phyloP scores from a whole-genome alignment of 2,113 vertebrate species.

The Illadopsis cleaveri region DNA sequence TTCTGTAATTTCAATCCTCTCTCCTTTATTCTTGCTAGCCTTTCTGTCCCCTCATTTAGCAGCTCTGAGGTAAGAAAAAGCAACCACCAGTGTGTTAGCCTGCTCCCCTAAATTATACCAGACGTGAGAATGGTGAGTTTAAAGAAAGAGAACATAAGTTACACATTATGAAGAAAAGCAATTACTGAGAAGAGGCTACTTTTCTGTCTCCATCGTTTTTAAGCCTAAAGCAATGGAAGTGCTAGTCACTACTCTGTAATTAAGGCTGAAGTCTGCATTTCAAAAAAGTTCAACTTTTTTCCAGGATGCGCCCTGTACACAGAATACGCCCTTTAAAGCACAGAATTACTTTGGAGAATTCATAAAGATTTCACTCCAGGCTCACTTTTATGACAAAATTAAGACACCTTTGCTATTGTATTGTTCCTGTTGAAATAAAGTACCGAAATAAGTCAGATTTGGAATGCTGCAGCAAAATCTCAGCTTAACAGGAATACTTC shows the following conservation, averaged over 20 bases:
- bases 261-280: conserved; percentile 31
- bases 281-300: background rate
- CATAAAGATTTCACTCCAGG: background rate
- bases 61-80: background rate
- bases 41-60: background rate
- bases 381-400: background rate
- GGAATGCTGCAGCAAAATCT: background rate
- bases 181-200: conserved; percentile 18
- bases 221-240: conserved; percentile 32
- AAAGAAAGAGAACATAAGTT: background rate
- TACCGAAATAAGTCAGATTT: background rate
- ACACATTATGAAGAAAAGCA: conserved; percentile 18
- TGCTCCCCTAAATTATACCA: background rate
- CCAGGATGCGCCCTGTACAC: background rate
- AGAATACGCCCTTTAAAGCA: background rate
- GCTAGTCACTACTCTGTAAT: background rate
- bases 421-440: background rate
- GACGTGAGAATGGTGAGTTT: background rate
- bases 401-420: background rate
- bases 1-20: background rate
- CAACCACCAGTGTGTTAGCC: background rate
- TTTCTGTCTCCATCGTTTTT: background rate
- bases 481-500: background rate
- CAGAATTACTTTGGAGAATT: background rate
- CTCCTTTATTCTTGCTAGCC: background rate